Conservation (phyloP, 2,113 vertebrate genomes). For the Polypterus bichir region DNA sequence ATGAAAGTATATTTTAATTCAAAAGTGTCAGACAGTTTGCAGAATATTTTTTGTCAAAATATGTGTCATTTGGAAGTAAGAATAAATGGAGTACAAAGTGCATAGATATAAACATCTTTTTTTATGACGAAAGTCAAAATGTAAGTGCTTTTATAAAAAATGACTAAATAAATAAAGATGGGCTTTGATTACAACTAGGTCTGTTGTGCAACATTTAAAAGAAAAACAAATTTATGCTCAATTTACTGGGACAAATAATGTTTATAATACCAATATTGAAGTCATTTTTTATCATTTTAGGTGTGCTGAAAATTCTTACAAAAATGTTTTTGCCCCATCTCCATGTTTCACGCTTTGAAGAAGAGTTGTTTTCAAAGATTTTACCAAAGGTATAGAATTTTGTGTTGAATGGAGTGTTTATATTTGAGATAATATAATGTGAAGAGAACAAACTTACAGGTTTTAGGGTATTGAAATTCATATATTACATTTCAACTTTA, state of each 20-base stretch:
- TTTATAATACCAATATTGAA: background rate
- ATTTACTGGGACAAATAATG: background rate
- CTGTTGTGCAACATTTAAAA: background rate
- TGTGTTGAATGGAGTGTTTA: too few relatives aligned
- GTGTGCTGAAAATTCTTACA: constrained; percentile 68
- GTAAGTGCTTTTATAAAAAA: background rate
- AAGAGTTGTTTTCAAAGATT: constrained; percentile 68
- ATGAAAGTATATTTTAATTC: too few relatives aligned
- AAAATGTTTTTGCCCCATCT: constrained; percentile 86
- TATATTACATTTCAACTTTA: too few relatives aligned
- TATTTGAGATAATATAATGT: too few relatives aligned
- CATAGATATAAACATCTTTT: too few relatives aligned
- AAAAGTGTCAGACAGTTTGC: too few relatives aligned
- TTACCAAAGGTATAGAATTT: constrained; percentile 67
- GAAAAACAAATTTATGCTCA: background rate
- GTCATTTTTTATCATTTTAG: constrained; percentile 40
- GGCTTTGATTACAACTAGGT: background rate
- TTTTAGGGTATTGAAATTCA: too few relatives aligned
- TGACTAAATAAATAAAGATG: background rate
- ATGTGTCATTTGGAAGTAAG: too few relatives aligned
- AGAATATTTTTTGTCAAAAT: too few relatives aligned
- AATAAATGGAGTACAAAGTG: too few relatives aligned
- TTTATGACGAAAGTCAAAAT: too few relatives aligned
- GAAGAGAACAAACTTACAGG: too few relatives aligned
- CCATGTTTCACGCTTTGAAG: constrained; percentile 58